Evolutionary conservation across 2,888 invertebrate genomes (phyloP), one percentile per base, ranked within the genome.

Genomic region (Amphimallon solstitiale): DNA sequence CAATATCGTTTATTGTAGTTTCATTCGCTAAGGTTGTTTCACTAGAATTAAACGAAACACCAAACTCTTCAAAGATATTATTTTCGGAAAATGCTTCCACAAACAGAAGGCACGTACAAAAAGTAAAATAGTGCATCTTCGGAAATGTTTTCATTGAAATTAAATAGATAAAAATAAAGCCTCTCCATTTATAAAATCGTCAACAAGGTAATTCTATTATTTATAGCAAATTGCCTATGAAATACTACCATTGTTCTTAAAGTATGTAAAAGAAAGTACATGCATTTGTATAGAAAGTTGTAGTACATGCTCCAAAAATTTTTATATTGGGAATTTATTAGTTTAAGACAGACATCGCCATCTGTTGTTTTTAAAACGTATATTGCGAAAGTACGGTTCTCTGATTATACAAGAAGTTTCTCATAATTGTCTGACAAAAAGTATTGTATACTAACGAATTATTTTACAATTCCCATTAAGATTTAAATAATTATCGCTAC

Each of bases 171-270:
- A n/a, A 7, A 9, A 34, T 17, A 17, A 19, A 19, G 6, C 6
- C 14, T 12, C 15, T 9, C 10, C 56, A 66, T 66, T 63, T 66
- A 66, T 66, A 66, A 66, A 46, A 23, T 54, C 34, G 29, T n/a
- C n/a, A 17, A 21, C 12, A 12, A 23, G 10, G 10, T 12, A 56
- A 56, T 46, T 49, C 40, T 52, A 63, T 66, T 66, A 63, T 66
- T 66, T 59, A 29, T 56, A 48, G 23, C 43, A 48, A 66, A 49
- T 54, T 29, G 56, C 38, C 48, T 59, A 63, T 66, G 38, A 63
- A 63, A 66, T 48, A 15, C 34, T 12, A 2, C 46, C 29, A 62
- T 56, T 66, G 52, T 54, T 66, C 48, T 19, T 34, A 40, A 21
- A 51, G n/a, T n/a, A n/a, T 17, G 43, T 61, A 51, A 65, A 61